phyloP scores from a whole-genome alignment of 2,888 invertebrate species.

The Sicus ferrugineus region DNA sequence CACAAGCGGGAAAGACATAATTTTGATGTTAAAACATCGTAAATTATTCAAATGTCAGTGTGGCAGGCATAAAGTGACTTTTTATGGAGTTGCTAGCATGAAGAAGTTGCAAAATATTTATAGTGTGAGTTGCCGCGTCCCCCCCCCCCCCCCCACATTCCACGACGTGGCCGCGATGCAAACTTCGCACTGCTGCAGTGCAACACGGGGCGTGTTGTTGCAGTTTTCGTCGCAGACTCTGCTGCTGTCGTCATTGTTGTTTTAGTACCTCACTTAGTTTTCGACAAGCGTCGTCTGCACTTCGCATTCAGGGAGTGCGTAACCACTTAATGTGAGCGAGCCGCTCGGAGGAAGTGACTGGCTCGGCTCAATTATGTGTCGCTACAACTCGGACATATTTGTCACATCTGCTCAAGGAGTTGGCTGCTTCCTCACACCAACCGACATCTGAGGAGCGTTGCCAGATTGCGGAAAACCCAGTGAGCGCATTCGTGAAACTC shows the following conservation, averaged over 20 bases:
- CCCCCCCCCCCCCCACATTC: background rate
- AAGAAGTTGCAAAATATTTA: constrained; percentile 33
- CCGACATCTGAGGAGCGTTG: too few relatives aligned
- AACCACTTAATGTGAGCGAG: constrained; percentile 4
- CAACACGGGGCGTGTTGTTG: background rate
- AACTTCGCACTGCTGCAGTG: background rate
- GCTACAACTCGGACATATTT: constrained; percentile 51
- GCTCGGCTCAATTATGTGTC: constrained; percentile 49
- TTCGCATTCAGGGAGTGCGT: background rate
- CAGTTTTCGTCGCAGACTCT: background rate
- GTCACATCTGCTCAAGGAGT: constrained; percentile 53
- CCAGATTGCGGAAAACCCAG: too few relatives aligned
- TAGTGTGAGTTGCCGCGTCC: constrained; percentile 8
- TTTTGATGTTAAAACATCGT: constrained; percentile 63
- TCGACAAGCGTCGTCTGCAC: constrained; percentile 21
- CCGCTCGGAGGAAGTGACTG: constrained; percentile 39
- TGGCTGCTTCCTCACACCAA: constrained; percentile 6
- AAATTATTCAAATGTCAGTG: constrained; percentile 63
- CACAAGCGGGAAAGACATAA: constrained; percentile 55
- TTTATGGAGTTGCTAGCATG: constrained; percentile 44
- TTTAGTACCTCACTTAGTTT: constrained; percentile 24
- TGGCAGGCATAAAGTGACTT: constrained; percentile 45
- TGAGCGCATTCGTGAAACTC: too few relatives aligned
- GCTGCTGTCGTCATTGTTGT: constrained; percentile 11
- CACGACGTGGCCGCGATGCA: too few relatives aligned